A percentile compares a stretch with the other conserved stretches of the same genome.
Conservation (phyloP, 2,797 vertebrate genomes). For the Semotilus atromaculatus region DNA sequence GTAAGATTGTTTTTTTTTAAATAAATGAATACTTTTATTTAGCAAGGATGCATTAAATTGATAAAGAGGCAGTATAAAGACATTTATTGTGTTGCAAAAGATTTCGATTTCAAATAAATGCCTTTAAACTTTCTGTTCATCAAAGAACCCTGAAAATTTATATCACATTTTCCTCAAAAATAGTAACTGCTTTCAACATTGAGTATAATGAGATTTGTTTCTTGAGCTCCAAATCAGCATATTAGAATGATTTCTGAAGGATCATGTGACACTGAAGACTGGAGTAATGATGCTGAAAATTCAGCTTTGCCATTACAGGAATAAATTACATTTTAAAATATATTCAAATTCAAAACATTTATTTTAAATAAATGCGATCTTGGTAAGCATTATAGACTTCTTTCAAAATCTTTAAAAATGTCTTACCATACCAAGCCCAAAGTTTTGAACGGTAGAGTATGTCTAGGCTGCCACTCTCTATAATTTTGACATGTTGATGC, state of each 20-base stretch:
- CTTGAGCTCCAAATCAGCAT: background rate
- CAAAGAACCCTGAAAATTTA: background rate
- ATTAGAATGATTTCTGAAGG: background rate
- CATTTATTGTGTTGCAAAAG: background rate
- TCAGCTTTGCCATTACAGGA: background rate
- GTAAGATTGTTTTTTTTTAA: background rate
- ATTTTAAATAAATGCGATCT: background rate
- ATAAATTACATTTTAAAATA: background rate
- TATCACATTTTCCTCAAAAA: background rate
- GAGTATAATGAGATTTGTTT: background rate
- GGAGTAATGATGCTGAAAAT: background rate
- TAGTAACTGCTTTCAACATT: background rate
- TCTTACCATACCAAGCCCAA: background rate
- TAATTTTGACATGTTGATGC: constrained; percentile 24
- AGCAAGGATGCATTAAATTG: background rate
- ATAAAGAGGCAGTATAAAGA: background rate
- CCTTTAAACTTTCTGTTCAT: background rate
- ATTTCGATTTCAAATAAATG: no score
- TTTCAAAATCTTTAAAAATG: background rate
- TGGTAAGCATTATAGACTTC: background rate
- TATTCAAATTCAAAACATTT: background rate
- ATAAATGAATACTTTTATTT: background rate
- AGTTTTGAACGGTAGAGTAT: background rate
- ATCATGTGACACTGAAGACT: background rate
- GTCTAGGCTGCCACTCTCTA: background rate